These are phyloP conservation scores for Columbina picui DNA, from an alignment of 2,113 vertebrate genomes.

Conservation along the genomic window DNA sequence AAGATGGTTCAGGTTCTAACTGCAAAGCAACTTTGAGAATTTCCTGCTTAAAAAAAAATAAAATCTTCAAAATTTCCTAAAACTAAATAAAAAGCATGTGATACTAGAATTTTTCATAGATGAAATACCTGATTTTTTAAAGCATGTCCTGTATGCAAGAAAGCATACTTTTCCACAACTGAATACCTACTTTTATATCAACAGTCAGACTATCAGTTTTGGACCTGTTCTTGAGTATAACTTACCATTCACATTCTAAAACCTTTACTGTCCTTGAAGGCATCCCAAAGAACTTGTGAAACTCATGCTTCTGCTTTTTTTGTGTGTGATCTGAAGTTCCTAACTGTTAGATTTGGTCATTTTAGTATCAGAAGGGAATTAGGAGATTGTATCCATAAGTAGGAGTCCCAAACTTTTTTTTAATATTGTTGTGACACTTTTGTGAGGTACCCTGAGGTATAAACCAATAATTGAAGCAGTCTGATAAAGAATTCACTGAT, in stretches of 20 bases:
- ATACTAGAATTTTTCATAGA: background rate
- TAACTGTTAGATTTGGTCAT: background rate
- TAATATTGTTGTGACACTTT: background rate
- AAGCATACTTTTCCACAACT: background rate
- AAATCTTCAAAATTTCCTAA: accelerated
- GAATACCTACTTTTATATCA: background rate
- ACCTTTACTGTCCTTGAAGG: background rate
- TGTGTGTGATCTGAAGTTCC: background rate
- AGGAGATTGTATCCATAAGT: background rate
- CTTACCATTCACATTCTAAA: background rate
- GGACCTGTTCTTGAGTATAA: background rate
- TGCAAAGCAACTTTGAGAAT: background rate
- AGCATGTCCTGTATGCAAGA: background rate
- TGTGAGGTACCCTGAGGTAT: background rate
- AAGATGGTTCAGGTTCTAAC: background rate
- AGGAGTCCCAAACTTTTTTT: background rate
- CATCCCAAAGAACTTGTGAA: background rate
- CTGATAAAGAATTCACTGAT: background rate
- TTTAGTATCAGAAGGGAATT: background rate
- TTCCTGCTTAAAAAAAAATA: background rate
- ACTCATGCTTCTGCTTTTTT: background rate
- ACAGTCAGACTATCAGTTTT: background rate
- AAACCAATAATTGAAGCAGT: background rate
- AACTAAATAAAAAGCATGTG: background rate
- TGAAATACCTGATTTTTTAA: background rate